These are phyloP conservation scores for Thalassarche chlororhynchos DNA, from an alignment of 2,113 vertebrate species.

Conservation along the genomic window DNA sequence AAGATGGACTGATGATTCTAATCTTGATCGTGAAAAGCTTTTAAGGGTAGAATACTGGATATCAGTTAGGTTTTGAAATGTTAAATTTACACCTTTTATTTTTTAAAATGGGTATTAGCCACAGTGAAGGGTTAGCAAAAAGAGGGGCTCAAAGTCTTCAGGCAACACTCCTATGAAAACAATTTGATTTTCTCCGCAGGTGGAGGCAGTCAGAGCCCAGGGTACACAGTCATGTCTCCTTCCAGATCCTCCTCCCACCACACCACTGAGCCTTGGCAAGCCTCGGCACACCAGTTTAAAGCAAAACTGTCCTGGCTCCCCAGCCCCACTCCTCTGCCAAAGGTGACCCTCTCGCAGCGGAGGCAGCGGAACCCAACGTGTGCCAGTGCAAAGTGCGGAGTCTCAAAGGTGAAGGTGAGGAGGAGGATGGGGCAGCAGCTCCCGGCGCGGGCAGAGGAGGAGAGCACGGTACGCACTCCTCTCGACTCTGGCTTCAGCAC, in stretches of 20 bases:
- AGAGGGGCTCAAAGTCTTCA: background rate
- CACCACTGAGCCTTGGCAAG: background rate
- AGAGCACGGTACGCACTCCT: background rate
- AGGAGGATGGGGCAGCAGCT: background rate
- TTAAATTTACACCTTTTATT: background rate
- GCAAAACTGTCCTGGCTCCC: background rate
- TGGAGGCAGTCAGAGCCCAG: background rate
- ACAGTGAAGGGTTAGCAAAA: background rate
- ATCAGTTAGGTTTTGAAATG: background rate
- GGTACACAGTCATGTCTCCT: background rate
- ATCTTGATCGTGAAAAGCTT: constrained; percentile 26
- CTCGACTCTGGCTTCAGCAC: background rate
- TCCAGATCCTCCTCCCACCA: constrained; percentile 9
- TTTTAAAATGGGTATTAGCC: background rate
- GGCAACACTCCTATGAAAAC: background rate
- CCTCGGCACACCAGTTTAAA: background rate
- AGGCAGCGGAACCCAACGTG: background rate
- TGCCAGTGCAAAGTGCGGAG: background rate
- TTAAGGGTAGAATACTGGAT: constrained; percentile 68
- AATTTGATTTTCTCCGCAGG: background rate
- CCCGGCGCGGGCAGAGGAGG: background rate
- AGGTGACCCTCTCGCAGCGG: background rate
- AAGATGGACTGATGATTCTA: constrained; percentile 32
- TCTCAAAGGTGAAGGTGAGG: background rate
- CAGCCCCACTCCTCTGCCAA: background rate